phyloP scores from a whole-genome alignment of 2,888 invertebrate species.

The Xanthorhoe spadicearia region DNA sequence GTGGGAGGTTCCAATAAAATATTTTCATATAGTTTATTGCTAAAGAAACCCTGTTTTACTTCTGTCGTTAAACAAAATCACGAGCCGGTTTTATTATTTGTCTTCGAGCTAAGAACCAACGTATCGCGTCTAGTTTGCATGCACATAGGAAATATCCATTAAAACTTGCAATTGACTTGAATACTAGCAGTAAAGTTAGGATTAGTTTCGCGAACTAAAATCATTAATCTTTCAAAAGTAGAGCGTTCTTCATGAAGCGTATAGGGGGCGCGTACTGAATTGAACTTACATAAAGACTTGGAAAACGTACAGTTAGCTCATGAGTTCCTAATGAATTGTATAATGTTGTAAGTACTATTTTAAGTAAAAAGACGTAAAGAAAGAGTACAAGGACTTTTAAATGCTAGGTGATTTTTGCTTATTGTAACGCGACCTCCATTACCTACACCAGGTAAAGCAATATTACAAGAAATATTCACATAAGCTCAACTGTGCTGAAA shows the following conservation, averaged over 20 bases:
- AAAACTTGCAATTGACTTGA: constrained; percentile 71
- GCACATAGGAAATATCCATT: constrained; percentile 68
- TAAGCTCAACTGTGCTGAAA: no score
- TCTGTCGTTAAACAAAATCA: constrained; percentile 25
- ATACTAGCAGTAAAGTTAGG: constrained; percentile 62
- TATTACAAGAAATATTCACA: no score
- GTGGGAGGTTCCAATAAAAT: constrained; percentile 21
- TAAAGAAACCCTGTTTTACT: constrained; percentile 20
- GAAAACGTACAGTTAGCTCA: constrained; percentile 11
- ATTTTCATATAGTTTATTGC: constrained; percentile 31
- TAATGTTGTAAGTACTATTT: neutral
- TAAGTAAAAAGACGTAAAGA: neutral
- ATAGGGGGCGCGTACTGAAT: constrained; percentile 22
- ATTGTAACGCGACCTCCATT: no score
- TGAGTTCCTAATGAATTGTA: constrained; percentile 6
- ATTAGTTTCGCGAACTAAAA: constrained; percentile 68
- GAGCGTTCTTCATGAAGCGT: constrained; percentile 37
- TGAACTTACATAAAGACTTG: constrained; percentile 17
- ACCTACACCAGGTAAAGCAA: no score
- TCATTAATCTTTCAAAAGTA: constrained; percentile 72
- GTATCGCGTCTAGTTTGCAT: constrained; percentile 54
- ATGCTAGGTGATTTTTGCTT: no score
- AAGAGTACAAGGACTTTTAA: no score
- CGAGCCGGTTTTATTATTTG: constrained; percentile 14
- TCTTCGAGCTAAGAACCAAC: constrained; percentile 28